phyloP scores from a whole-genome alignment of 2,113 vertebrate species.

The Equus quagga region DNA sequence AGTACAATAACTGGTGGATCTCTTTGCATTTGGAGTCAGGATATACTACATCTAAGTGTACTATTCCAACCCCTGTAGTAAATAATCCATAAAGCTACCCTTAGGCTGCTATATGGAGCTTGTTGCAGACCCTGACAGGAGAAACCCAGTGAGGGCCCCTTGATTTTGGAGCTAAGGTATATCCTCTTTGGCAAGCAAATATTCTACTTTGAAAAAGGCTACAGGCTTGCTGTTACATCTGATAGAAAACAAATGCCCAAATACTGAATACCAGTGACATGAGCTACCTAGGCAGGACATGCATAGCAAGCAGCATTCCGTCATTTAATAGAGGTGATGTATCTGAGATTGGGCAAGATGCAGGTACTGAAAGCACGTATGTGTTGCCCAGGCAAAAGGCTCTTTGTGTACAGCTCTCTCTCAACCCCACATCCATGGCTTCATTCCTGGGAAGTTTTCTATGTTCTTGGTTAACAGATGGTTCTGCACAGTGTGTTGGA shows the following conservation, averaged over 20 bases:
- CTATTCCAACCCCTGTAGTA: not conserved
- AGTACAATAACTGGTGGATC: not conserved
- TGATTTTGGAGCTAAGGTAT: slow-evolving; percentile 15
- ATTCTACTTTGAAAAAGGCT: not conserved
- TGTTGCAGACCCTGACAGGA: not conserved
- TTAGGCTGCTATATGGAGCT: not conserved
- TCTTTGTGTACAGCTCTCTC: not conserved
- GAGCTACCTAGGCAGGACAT: not conserved
- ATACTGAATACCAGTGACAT: not conserved
- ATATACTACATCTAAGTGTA: not conserved
- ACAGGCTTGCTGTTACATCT: not conserved
- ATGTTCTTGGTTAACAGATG: not conserved
- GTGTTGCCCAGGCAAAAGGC: not conserved
- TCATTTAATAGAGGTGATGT: not conserved
- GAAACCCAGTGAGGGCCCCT: not conserved
- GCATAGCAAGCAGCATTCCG: not conserved
- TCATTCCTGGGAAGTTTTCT: slow-evolving; percentile 22
- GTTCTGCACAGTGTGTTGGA: not conserved
- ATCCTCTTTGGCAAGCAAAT: slow-evolving; percentile 16
- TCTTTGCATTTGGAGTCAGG: slow-evolving; percentile 27
- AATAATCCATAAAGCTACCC: not conserved
- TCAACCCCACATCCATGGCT: not conserved
- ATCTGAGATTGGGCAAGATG: slow-evolving; percentile 10
- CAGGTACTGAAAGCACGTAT: not conserved
- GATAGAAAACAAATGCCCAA: slow-evolving; percentile 12